Conservation (phyloP, 1,140 invertebrate species). For the Ceratosolen solmsi region DNA sequence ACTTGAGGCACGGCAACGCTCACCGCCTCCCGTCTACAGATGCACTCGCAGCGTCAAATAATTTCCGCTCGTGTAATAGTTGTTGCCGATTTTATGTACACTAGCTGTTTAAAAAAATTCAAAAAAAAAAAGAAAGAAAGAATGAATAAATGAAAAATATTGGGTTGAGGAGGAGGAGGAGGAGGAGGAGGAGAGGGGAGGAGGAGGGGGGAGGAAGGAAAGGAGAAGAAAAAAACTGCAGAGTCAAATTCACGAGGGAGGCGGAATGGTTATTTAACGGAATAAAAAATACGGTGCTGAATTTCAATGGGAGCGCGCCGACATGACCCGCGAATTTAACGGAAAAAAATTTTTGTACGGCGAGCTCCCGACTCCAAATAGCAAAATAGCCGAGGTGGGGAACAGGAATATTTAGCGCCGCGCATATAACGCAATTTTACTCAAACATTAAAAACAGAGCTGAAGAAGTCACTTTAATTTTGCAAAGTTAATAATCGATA, state of each 20-base stretch:
- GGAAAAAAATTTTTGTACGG: neutral
- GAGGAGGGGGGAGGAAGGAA: too few species aligned
- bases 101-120: too few species aligned
- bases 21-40: neutral
- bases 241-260: neutral
- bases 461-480: neutral
- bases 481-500: too few species aligned
- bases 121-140: too few species aligned
- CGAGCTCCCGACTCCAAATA: neutral
- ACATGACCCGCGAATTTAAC: neutral
- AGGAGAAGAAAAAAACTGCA: neutral
- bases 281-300: neutral
- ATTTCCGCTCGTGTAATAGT: neutral
- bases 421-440: neutral
- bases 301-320: neutral
- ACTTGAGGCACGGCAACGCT: neutral
- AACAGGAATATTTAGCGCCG: neutral
- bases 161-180: too few species aligned
- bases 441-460: neutral
- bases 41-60: neutral
- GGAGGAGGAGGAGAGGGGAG: too few species aligned
- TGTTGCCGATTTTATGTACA: conserved; percentile 1
- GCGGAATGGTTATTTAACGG: neutral
- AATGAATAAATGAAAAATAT: too few species aligned
- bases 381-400: too few species aligned